A percentile compares a stretch with the other conserved stretches of the same genome.
phyloP scores from a whole-genome alignment of 2,113 vertebrate species.

The Caretta caretta region DNA sequence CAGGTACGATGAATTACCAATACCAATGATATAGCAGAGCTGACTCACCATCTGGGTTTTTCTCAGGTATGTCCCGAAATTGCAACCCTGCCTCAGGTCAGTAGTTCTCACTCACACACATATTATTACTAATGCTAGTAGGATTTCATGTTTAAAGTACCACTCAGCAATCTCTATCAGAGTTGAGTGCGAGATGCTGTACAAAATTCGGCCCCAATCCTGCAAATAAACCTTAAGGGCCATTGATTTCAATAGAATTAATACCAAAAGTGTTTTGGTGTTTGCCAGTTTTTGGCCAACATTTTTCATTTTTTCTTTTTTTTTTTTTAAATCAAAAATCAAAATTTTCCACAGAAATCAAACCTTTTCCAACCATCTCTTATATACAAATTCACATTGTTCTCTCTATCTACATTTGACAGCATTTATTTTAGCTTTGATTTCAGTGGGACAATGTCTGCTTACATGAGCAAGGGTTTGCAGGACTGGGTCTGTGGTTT shows the following conservation, averaged over 20 bases:
- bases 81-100: background rate
- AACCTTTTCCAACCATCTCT: background rate
- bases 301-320: background rate
- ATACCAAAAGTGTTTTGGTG: background rate
- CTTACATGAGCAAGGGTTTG: rapidly evolving
- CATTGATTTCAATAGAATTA: background rate
- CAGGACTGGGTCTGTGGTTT: background rate
- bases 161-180: background rate
- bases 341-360: background rate
- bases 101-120: background rate
- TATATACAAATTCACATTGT: background rate
- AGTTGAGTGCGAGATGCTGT: background rate
- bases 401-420: rapidly evolving
- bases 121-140: background rate
- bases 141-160: background rate
- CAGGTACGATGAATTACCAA: background rate
- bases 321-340: background rate
- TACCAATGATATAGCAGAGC: background rate
- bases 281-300: background rate
- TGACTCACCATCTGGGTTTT: background rate
- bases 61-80: background rate
- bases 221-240: background rate
- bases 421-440: background rate
- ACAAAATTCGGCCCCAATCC: background rate
- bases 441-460: background rate